Conservation (phyloP, 2,888 invertebrate species). For the Schizotus pectinicornis region DNA sequence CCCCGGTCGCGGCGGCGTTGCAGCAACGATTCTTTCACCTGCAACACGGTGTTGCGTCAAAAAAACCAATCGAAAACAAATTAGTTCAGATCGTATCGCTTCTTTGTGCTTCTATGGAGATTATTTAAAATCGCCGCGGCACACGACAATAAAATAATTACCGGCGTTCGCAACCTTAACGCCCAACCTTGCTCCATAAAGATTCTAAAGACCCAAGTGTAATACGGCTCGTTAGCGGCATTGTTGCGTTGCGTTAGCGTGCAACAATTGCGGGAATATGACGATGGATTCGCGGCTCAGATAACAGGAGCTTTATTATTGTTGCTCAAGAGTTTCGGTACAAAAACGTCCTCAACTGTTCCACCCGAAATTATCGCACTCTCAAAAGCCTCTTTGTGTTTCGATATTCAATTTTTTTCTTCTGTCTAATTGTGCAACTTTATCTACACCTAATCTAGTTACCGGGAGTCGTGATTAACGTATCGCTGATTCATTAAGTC, state of each 20-base stretch:
- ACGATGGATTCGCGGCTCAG: too few species aligned
- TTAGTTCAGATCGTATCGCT: neutral
- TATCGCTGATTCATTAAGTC: too few species aligned
- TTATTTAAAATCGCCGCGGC: constrained; percentile 5
- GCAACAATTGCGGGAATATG: constrained; percentile 40
- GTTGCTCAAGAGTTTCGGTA: too few species aligned
- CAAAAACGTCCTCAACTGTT: too few species aligned
- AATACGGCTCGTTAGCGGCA: constrained; percentile 38
- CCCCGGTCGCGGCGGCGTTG: neutral
- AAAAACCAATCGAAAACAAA: constrained; percentile 1
- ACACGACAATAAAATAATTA: constrained; percentile 34
- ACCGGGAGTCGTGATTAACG: too few species aligned
- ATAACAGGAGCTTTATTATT: too few species aligned
- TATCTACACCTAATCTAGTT: too few species aligned
- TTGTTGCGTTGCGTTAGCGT: constrained; percentile 37
- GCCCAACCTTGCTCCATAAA: constrained; percentile 44
- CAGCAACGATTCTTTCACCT: constrained; percentile 15
- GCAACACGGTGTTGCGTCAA: neutral
- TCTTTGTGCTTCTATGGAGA: neutral
- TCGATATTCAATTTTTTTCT: too few species aligned
- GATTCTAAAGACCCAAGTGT: constrained; percentile 31
- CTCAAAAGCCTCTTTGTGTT: too few species aligned
- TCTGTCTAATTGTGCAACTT: too few species aligned
- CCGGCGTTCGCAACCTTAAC: constrained; percentile 32
- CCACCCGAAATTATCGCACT: too few species aligned